A percentile compares a stretch with the other conserved stretches of the same genome.
These are phyloP conservation scores for Labrus mixtus DNA, from an alignment of 2,113 vertebrate species.

Conservation along the genomic window DNA sequence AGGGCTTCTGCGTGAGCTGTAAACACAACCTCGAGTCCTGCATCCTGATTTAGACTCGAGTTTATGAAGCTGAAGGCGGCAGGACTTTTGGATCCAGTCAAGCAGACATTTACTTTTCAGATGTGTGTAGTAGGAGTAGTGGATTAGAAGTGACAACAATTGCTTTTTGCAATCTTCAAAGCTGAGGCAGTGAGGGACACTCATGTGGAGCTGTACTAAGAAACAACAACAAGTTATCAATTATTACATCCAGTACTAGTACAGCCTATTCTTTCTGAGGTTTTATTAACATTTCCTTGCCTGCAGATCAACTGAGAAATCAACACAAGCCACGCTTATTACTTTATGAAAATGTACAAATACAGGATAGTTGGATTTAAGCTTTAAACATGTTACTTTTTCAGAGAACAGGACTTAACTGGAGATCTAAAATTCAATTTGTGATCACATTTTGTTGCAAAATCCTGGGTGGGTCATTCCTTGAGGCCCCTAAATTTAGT, in stretches of 20 bases:
- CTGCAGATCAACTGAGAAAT: too few relatives aligned
- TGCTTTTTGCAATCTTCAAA: too few relatives aligned
- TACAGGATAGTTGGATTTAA: not conserved
- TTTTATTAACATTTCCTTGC: too few relatives aligned
- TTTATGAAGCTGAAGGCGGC: not conserved
- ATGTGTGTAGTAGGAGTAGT: too few relatives aligned
- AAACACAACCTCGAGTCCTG: not conserved
- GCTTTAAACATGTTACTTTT: not conserved
- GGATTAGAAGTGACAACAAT: too few relatives aligned
- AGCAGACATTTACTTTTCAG: not conserved
- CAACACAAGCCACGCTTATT: too few relatives aligned
- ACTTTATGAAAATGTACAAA: not conserved
- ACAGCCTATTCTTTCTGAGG: too few relatives aligned
- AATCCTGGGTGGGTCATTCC: not conserved
- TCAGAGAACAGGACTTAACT: not conserved
- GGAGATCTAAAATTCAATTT: not conserved
- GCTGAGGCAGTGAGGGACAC: too few relatives aligned
- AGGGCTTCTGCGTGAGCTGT: too few relatives aligned
- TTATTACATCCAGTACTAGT: too few relatives aligned
- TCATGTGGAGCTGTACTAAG: too few relatives aligned
- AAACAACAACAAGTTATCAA: too few relatives aligned
- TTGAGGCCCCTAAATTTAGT: slow-evolving; percentile 39
- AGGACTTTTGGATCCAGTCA: not conserved
- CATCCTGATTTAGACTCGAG: not conserved
- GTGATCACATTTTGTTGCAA: not conserved